phyloP scores from a whole-genome alignment of 2,113 vertebrate genomes.

The Protobothrops flavoviridis region DNA sequence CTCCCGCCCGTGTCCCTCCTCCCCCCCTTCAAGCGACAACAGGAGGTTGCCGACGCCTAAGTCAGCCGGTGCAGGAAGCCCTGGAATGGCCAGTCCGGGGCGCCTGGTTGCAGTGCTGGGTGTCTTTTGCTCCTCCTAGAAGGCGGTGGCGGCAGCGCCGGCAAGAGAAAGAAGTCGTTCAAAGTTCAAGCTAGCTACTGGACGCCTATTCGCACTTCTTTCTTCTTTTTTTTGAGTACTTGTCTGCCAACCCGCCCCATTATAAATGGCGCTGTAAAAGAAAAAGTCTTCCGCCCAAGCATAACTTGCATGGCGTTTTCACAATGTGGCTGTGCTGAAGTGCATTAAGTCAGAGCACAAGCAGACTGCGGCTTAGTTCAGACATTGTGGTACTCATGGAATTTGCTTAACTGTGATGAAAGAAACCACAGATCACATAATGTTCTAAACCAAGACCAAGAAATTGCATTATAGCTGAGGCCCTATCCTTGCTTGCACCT shows the following conservation, averaged over 20 bases:
- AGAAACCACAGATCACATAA: not conserved
- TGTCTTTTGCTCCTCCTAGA: not conserved
- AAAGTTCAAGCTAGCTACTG: not conserved
- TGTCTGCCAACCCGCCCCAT: conserved; percentile 64
- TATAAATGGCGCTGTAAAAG: conserved; percentile 83
- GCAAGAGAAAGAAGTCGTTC: not conserved
- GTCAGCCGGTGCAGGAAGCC: not conserved
- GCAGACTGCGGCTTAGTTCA: not conserved
- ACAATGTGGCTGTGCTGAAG: not conserved
- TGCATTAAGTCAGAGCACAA: not conserved
- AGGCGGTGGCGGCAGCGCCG: not conserved
- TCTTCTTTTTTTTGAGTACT: not conserved
- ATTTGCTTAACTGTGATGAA: not conserved
- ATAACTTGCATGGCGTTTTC: not conserved
- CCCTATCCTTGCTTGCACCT: not conserved
- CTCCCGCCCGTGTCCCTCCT: not conserved
- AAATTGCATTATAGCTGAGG: not conserved
- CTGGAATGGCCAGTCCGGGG: not conserved
- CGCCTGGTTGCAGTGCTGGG: not conserved
- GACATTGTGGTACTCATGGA: not conserved
- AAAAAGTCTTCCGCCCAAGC: conserved; percentile 38
- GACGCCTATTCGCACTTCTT: not conserved
- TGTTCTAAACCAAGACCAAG: not conserved
- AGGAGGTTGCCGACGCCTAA: not conserved
- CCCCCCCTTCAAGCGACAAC: not conserved